Evolutionary conservation across 2,797 vertebrate species (phyloP).

Genomic region (Rhincodon typus): DNA sequence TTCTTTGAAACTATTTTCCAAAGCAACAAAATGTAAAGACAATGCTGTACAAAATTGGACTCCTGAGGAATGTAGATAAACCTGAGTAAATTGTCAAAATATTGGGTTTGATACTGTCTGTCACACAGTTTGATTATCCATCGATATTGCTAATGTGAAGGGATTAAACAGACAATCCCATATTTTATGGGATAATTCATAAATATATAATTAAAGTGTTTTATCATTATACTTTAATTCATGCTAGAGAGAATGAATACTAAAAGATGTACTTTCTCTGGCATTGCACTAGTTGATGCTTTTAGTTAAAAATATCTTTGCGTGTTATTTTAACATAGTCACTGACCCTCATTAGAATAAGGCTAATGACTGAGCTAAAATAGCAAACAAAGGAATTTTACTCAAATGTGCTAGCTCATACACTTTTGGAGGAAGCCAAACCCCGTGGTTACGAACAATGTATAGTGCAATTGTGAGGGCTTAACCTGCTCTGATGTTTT

Average conservation of each 20-base stretch:
- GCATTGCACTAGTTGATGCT: background rate
- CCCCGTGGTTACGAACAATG: background rate
- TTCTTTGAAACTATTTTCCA: background rate
- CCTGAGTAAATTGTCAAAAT: background rate
- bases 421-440: background rate
- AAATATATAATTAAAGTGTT: background rate
- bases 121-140: background rate
- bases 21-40: background rate
- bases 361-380: background rate
- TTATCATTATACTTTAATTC: background rate
- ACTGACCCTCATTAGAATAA: background rate
- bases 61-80: background rate
- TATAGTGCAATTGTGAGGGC: background rate
- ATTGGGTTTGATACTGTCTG: background rate
- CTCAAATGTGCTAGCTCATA: background rate
- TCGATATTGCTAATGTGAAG: background rate
- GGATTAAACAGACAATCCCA: background rate
- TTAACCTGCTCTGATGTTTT: background rate
- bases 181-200: background rate
- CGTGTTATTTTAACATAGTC: background rate
- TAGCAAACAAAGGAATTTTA: conserved; percentile 15
- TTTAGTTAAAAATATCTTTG: background rate
- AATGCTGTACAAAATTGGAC: background rate
- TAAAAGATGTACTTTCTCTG: background rate
- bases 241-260: background rate